Base-by-base conservation (phyloP, 2,888 invertebrate species). In the Gastracanthus pulcherrimus region DNA sequence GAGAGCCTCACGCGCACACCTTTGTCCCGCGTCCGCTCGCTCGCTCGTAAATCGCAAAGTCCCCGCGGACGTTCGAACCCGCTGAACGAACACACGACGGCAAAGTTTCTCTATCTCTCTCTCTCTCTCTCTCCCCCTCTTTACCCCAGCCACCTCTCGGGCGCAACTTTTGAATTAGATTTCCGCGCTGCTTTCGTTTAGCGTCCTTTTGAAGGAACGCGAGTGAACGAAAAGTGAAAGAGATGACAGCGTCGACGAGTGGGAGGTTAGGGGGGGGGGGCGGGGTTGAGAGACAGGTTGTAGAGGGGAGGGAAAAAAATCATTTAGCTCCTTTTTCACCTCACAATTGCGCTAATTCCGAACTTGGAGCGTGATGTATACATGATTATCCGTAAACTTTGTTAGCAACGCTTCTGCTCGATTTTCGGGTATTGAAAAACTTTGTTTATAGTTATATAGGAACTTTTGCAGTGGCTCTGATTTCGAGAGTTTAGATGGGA, bases 91-190 rank as follows among this genome's bases (percentile, higher is more conserved):
- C 76, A 66, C 60, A 77, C 58, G 69, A 13, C n/a, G 13, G 69
- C 34, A 51, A 77, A 77, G 62, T 77, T 77, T 78, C 70, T 19
- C 36, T 19, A 60, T 5, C 19, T 19, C 41, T 23, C 67, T 7
- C 71, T 5, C 41, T 11, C 51, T 36, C 13, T 26, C 26, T 41
- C 38, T 13, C n/a, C n/a, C n/a, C n/a, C n/a, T n/a, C n/a, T 45
- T n/a, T 48, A 38, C 60, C 36, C 48, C 51, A 7, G n/a, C 13
- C 38, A 3, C 7, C 41, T 16, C n/a, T n/a, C 74, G 9, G 51
- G 16, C n/a, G n/a, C 67, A 77, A 81, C 81, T 81, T 81, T 76
- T 41, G 81, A 81, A 81, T 81, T 81, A 81, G 81, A 81, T 77
- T 74, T 74, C 77, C 69, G 29, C 67, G 69, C 72, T 74, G 60